Evolutionary conservation across 2,888 invertebrate genomes (phyloP).

Genomic region (Drosophila barbarae): DNA sequence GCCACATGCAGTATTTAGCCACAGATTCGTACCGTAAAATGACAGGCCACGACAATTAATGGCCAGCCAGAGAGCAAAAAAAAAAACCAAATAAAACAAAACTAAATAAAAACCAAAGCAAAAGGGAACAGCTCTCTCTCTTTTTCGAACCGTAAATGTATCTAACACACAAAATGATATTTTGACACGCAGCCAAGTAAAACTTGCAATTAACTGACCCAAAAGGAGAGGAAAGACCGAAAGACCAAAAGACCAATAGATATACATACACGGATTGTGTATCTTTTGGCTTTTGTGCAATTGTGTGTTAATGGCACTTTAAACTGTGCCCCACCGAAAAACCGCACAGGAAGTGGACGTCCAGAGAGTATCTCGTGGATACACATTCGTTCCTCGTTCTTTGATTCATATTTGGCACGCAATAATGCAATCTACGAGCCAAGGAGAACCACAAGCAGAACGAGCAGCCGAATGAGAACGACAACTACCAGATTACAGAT

Average conservation of each 20-base stretch:
- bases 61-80: slow-evolving; percentile 27
- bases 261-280: slow-evolving; percentile 10
- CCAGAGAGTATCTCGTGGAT: slow-evolving; percentile 21
- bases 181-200: slow-evolving; percentile 66
- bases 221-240: slow-evolving; percentile 15
- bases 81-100: neutral
- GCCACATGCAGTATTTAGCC: slow-evolving; percentile 43
- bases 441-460: slow-evolving; percentile 6
- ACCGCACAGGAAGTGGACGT: slow-evolving; percentile 51
- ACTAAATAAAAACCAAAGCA: neutral
- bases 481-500: slow-evolving; percentile 28
- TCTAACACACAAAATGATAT: slow-evolving; percentile 58
- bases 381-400: slow-evolving; percentile 24
- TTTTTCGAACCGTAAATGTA: slow-evolving; percentile 15
- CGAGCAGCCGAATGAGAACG: slow-evolving; percentile 6
- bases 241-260: slow-evolving; percentile 15
- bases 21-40: slow-evolving; percentile 70
- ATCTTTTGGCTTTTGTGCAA: slow-evolving; percentile 41
- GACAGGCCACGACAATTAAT: slow-evolving; percentile 64
- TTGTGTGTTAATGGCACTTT: slow-evolving; percentile 72
- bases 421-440: slow-evolving; percentile 64
- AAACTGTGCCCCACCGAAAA: slow-evolving; percentile 49
- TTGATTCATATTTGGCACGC: slow-evolving; percentile 71
- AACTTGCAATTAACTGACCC: slow-evolving; percentile 64
- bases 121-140: neutral